Conservation (phyloP, 2,113 vertebrate genomes). For the Perca schrenkii region DNA sequence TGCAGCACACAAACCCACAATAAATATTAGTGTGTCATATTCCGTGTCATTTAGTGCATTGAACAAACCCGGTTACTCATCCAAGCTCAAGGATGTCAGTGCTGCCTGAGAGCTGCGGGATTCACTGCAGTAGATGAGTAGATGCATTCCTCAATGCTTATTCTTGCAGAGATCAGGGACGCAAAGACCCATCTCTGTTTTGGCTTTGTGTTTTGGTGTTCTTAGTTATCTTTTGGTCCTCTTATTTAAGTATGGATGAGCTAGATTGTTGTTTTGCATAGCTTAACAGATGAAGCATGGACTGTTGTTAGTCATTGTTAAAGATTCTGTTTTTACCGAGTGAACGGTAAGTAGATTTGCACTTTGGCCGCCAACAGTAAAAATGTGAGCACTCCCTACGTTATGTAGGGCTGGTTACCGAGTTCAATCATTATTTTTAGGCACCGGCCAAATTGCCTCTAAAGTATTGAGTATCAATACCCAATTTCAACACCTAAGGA, state of each 20-base stretch:
- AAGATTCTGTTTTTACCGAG: neutral
- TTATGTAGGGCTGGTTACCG: neutral
- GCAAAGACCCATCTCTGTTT: neutral
- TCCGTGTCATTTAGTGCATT: neutral
- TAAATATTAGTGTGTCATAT: no score
- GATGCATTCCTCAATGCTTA: conserved; percentile 8
- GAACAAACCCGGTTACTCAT: conserved; percentile 12
- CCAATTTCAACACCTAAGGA: no score
- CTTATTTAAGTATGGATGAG: neutral
- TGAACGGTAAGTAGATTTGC: neutral
- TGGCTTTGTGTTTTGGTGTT: conserved; percentile 11
- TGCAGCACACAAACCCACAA: conserved; percentile 64
- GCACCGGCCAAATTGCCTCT: no score
- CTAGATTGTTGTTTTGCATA: neutral
- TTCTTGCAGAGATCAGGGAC: conserved; percentile 30
- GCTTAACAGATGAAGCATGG: neutral
- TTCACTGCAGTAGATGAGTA: conserved; percentile 8
- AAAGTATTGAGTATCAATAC: no score
- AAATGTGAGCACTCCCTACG: neutral
- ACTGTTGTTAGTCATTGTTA: neutral
- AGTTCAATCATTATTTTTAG: no score
- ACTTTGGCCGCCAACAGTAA: neutral
- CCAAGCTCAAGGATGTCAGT: conserved; percentile 21
- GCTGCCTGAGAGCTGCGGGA: conserved; percentile 32
- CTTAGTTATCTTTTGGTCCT: neutral